phyloP scores from a whole-genome alignment of 2,888 invertebrate species.

The Parascotia fuliginaria region DNA sequence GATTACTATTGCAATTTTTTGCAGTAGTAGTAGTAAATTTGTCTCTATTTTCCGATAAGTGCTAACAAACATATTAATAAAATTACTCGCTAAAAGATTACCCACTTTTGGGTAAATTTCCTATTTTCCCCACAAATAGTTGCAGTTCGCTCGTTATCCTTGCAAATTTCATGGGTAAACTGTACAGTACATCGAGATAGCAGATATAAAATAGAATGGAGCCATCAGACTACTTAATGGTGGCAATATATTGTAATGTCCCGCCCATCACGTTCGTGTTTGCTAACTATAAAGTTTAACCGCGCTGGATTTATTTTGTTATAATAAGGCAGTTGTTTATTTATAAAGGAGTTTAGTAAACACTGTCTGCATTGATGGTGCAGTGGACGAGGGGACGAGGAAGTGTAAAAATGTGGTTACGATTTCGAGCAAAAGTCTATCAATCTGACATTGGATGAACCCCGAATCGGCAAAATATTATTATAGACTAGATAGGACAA shows the following conservation, averaged over 20 bases:
- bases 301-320: background rate
- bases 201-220: slow-evolving; percentile 24
- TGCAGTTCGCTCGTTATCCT: slow-evolving; percentile 16
- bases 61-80: background rate
- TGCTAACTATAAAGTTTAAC: background rate
- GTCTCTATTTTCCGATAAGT: too few relatives aligned
- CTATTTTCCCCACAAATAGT: slow-evolving; percentile 16
- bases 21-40: too few relatives aligned
- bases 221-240: slow-evolving; percentile 33
- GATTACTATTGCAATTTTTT: too few relatives aligned
- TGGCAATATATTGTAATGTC: slow-evolving; percentile 24
- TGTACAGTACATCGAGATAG: slow-evolving; percentile 10
- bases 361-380: too few relatives aligned
- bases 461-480: too few relatives aligned
- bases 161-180: slow-evolving; percentile 16
- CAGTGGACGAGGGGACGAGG: too few relatives aligned
- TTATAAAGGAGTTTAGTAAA: too few relatives aligned
- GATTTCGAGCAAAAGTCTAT: too few relatives aligned
- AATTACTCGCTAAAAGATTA: background rate
- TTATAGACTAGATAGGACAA: too few relatives aligned
- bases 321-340: background rate
- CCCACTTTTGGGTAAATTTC: slow-evolving; percentile 14
- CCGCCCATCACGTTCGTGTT: slow-evolving; percentile 19
- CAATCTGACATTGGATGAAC: too few relatives aligned
- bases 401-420: too few relatives aligned